phyloP scores from a whole-genome alignment of 2,113 vertebrate genomes.

The Embiotoca jacksoni region DNA sequence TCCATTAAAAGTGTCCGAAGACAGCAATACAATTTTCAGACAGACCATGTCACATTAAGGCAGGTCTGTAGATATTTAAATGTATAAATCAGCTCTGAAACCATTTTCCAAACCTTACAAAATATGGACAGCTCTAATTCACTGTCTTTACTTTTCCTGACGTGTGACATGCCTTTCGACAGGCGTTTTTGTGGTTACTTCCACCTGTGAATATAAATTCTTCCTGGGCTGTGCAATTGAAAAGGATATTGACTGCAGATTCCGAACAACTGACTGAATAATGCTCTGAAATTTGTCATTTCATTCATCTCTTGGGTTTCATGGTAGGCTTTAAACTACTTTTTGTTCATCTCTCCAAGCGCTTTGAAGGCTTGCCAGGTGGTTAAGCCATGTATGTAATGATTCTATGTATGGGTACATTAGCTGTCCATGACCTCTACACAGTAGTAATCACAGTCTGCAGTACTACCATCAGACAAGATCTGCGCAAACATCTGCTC shows the following conservation, averaged over 20 bases:
- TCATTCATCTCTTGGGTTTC: neutral
- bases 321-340: neutral
- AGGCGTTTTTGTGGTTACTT: neutral
- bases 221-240: neutral
- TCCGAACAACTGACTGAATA: neutral
- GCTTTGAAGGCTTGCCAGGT: neutral
- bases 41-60: too few species aligned
- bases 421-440: conserved; percentile 26
- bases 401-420: neutral
- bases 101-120: neutral
- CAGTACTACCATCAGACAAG: neutral
- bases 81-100: too few species aligned
- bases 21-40: too few species aligned
- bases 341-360: conserved; percentile 9
- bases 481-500: neutral
- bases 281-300: neutral
- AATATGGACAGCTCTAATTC: neutral
- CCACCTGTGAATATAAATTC: neutral
- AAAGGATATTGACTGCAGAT: conserved; percentile 7
- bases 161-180: neutral
- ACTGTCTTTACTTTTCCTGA: neutral
- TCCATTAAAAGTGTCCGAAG: neutral
- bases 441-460: conserved; percentile 40
- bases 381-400: neutral
- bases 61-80: too few species aligned